Evolutionary conservation across 2,888 invertebrate genomes (phyloP).

Genomic region (Phyto melanocephala): DNA sequence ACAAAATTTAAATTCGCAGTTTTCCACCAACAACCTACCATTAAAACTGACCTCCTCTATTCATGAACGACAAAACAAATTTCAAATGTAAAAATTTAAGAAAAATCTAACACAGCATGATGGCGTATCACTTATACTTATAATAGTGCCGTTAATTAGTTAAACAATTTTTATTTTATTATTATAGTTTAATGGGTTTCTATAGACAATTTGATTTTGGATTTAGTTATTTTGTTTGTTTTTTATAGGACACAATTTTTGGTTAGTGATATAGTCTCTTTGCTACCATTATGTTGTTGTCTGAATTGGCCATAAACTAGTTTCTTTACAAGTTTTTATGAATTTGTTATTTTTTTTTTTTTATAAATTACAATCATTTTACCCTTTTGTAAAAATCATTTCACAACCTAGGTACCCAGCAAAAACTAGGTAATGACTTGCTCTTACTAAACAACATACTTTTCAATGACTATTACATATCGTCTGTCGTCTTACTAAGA

Average conservation of each 20-base stretch:
- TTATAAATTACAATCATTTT: conserved; percentile 38
- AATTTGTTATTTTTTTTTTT: background rate
- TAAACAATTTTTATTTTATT: conserved; percentile 31
- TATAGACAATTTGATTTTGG: background rate
- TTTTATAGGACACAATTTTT: background rate
- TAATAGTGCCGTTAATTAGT: conserved; percentile 42
- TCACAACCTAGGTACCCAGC: too few relatives aligned
- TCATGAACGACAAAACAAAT: background rate
- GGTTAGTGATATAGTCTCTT: background rate
- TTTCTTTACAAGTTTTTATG: background rate
- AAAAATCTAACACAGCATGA: background rate
- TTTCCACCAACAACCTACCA: background rate
- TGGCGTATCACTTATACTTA: conserved; percentile 25
- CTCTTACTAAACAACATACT: too few relatives aligned
- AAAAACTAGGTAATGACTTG: too few relatives aligned
- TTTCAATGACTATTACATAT: too few relatives aligned
- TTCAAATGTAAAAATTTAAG: background rate
- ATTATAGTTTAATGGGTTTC: background rate
- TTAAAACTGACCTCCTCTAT: conserved; percentile 11
- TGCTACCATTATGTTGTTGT: background rate
- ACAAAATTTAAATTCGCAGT: background rate
- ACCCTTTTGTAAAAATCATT: too few relatives aligned
- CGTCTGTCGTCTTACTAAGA: too few relatives aligned
- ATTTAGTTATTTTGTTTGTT: background rate
- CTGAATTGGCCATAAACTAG: background rate